Evolutionary conservation across 2,888 invertebrate genomes (phyloP).

Genomic region (Drosophila buzzatii): DNA sequence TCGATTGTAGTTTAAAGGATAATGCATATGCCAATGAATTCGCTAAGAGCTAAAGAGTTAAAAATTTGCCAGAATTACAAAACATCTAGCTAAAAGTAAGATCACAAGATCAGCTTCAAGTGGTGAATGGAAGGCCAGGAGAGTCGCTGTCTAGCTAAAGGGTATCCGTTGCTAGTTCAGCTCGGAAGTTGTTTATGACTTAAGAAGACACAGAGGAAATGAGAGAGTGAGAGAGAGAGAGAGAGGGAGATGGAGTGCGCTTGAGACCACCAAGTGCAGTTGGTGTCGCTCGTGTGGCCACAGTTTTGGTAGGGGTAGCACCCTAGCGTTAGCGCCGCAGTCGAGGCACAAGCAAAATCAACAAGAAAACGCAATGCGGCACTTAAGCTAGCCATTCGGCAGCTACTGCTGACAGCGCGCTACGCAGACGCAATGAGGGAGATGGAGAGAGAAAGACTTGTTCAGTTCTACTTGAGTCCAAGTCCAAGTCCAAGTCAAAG

Average conservation of each 20-base stretch:
- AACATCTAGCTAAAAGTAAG: background rate
- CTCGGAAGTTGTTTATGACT: slow-evolving; percentile 28
- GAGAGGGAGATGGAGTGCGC: background rate
- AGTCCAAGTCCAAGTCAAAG: background rate
- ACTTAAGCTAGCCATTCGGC: slow-evolving; percentile 64
- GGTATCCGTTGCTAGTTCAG: background rate
- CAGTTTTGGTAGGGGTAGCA: slow-evolving; percentile 45
- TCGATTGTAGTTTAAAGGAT: too few species aligned
- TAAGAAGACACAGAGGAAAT: background rate
- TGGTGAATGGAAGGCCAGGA: background rate
- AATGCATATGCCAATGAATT: background rate
- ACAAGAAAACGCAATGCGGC: slow-evolving; percentile 71
- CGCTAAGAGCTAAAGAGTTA: background rate
- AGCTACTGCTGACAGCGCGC: slow-evolving; percentile 70
- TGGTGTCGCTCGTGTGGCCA: slow-evolving; percentile 56
- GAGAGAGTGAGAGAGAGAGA: background rate
- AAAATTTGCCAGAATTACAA: background rate
- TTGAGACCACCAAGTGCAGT: slow-evolving; percentile 50
- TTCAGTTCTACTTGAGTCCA: background rate
- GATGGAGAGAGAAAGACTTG: background rate
- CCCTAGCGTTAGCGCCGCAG: slow-evolving; percentile 38
- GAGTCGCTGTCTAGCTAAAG: background rate
- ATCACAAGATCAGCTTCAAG: background rate
- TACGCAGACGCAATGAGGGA: slow-evolving; percentile 58
- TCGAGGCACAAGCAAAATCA: background rate